Conservation (phyloP, 2,888 invertebrate genomes). For the Limnephilus auricula region DNA sequence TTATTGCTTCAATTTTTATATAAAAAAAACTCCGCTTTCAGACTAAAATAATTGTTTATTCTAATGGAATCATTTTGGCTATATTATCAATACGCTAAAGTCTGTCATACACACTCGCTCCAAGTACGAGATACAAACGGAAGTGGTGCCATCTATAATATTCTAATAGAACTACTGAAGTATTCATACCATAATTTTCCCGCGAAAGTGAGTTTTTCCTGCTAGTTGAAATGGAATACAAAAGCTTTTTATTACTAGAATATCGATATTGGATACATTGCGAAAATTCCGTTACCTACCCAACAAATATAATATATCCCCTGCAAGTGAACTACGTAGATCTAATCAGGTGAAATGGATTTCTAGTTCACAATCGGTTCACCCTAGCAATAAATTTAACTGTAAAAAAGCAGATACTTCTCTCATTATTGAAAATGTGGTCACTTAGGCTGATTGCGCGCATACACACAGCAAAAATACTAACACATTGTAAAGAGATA, state of each 20-base stretch:
- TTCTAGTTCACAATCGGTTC: background rate
- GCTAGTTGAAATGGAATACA: too few relatives aligned
- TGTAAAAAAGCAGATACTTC: background rate
- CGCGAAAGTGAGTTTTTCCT: too few relatives aligned
- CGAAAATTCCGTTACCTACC: background rate
- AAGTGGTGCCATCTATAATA: too few relatives aligned
- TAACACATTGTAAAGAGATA: background rate
- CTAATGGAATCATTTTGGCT: background rate
- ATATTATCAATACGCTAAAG: too few relatives aligned
- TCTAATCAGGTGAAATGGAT: background rate
- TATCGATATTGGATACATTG: background rate
- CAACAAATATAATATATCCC: background rate
- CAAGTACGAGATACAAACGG: too few relatives aligned
- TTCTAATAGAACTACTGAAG: too few relatives aligned
- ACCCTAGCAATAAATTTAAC: background rate
- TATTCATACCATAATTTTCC: too few relatives aligned
- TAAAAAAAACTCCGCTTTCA: too few relatives aligned
- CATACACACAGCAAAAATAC: background rate
- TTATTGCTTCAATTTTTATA: background rate
- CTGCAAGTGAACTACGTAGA: background rate
- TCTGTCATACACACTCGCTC: too few relatives aligned
- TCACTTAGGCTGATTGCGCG: constrained; percentile 9
- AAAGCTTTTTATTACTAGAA: background rate
- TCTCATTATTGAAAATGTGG: constrained; percentile 2
- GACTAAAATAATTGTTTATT: background rate